phyloP scores from a whole-genome alignment of 2,113 vertebrate species.

The Centrocercus urophasianus region DNA sequence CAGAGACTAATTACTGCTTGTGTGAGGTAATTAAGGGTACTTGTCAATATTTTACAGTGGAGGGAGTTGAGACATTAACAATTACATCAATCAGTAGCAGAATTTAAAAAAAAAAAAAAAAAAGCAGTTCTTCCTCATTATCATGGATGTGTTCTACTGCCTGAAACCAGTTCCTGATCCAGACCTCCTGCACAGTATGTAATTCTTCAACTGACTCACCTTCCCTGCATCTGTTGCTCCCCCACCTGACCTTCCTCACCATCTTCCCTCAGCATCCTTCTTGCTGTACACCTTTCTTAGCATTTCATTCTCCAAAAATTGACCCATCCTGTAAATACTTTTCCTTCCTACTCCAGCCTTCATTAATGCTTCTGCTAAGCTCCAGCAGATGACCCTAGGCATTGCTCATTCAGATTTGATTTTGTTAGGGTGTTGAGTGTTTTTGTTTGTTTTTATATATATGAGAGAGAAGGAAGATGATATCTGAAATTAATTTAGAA shows the following conservation, averaged over 20 bases:
- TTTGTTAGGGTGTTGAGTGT: not conserved
- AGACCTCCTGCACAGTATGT: not conserved
- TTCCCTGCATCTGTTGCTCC: rapidly evolving
- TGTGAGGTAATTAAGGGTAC: not conserved
- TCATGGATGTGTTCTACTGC: not conserved
- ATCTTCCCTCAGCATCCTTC: not conserved
- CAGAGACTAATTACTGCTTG: not conserved
- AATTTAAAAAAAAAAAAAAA: not conserved
- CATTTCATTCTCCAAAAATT: not conserved
- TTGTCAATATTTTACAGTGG: not conserved
- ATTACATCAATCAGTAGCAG: not conserved
- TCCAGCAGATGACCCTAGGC: not conserved
- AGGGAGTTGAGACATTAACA: not conserved
- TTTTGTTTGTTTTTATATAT: not conserved
- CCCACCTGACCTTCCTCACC: not conserved
- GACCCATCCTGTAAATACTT: not conserved
- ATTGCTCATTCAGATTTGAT: not conserved
- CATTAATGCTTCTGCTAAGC: not conserved
- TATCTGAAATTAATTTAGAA: not conserved
- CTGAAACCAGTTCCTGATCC: not conserved
- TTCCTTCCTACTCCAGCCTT: not conserved
- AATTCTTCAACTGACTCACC: not conserved
- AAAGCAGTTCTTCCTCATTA: not conserved
- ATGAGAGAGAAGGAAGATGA: not conserved
- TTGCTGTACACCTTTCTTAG: rapidly evolving